Conservation (phyloP, 1,140 invertebrate species). For the Littorina saxatilis region DNA sequence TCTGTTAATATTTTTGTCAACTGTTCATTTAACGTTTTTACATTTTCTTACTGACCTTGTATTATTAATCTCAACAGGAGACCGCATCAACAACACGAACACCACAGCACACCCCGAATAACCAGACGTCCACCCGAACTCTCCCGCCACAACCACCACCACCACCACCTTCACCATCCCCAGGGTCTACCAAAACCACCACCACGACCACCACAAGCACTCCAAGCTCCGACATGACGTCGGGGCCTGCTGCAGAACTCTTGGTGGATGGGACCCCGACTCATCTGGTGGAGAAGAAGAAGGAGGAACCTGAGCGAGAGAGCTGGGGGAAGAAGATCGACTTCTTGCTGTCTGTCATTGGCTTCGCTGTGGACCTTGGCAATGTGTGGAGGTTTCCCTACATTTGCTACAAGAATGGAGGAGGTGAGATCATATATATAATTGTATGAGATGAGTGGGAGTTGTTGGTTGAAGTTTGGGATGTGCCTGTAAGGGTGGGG, state of each 20-base stretch:
- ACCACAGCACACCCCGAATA: too few relatives aligned
- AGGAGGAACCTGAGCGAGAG: slow-evolving; percentile 59
- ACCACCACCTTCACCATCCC: too few relatives aligned
- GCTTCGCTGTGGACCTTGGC: slow-evolving; percentile 90
- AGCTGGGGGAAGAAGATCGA: slow-evolving; percentile 88
- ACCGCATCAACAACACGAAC: too few relatives aligned
- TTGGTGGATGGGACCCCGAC: slow-evolving; percentile 59
- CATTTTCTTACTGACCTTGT: too few relatives aligned
- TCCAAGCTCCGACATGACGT: slow-evolving; percentile 35
- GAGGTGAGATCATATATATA: slow-evolving; percentile 57
- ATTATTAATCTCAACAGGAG: too few relatives aligned
- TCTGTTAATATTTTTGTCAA: too few relatives aligned
- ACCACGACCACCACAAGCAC: not conserved
- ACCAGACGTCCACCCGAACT: too few relatives aligned
- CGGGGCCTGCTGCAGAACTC: slow-evolving; percentile 45
- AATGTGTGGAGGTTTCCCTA: slow-evolving; percentile 86
- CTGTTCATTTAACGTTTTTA: too few relatives aligned
- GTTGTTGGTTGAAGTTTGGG: not conserved
- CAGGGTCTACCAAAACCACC: not conserved
- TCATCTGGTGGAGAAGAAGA: slow-evolving; percentile 59
- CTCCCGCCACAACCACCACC: too few relatives aligned
- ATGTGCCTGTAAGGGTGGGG: not conserved
- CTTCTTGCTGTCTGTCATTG: slow-evolving; percentile 90
- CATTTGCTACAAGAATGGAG: slow-evolving; percentile 72
- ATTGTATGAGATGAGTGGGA: too few relatives aligned